phyloP scores from a whole-genome alignment of 2,888 invertebrate species.

The Masnerella sp. region DNA sequence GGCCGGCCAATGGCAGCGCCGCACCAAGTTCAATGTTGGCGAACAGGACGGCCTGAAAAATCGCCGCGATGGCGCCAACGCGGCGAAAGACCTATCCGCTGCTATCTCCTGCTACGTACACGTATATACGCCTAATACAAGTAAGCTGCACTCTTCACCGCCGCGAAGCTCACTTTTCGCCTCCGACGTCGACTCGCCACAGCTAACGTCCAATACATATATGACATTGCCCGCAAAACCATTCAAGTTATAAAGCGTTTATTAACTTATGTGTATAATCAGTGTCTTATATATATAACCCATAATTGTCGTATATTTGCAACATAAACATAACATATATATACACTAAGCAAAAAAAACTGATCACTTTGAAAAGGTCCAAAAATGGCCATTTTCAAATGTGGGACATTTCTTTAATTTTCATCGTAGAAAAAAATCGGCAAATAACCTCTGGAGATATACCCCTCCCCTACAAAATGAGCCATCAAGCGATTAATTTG shows the following conservation, averaged over 20 bases:
- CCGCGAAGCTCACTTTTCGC: slow-evolving; percentile 24
- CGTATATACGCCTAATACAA: slow-evolving; percentile 40
- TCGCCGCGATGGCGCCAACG: slow-evolving; percentile 60
- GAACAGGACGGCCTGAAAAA: slow-evolving; percentile 49
- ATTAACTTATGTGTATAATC: too few species aligned
- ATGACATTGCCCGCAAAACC: slow-evolving; percentile 33
- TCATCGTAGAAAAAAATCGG: too few species aligned
- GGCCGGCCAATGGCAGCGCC: slow-evolving; percentile 42
- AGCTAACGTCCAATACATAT: slow-evolving; percentile 25
- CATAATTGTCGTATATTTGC: too few species aligned
- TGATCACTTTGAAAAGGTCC: too few species aligned
- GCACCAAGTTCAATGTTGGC: slow-evolving; percentile 51
- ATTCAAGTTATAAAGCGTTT: slow-evolving; percentile 34
- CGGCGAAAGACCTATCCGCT: slow-evolving; percentile 50
- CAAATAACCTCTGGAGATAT: too few species aligned
- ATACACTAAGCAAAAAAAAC: too few species aligned
- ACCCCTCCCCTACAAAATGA: too few species aligned
- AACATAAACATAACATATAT: too few species aligned
- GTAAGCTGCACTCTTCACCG: slow-evolving; percentile 29
- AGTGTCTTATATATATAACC: too few species aligned
- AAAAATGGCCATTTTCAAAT: too few species aligned
- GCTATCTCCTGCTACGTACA: slow-evolving; percentile 34
- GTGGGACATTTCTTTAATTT: too few species aligned
- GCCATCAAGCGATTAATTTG: too few species aligned
- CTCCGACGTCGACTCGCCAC: slow-evolving; percentile 12